These are phyloP conservation scores for Danaus chrysippus DNA, from an alignment of 2,888 invertebrate genomes.

Conservation along the genomic window DNA sequence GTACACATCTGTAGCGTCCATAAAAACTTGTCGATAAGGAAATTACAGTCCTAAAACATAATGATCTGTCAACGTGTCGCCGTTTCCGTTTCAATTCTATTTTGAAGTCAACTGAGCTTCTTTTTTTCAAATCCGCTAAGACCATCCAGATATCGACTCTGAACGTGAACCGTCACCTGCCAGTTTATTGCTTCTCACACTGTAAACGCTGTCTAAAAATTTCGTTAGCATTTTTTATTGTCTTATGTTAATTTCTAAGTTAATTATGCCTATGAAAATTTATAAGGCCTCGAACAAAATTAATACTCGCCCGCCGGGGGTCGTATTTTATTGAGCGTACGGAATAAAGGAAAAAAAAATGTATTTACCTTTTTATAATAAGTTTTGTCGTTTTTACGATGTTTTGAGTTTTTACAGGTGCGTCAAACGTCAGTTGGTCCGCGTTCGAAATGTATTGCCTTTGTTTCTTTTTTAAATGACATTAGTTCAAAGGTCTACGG, in stretches of 20 bases:
- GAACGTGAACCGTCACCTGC: slow-evolving; percentile 57
- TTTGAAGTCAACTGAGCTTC: slow-evolving; percentile 45
- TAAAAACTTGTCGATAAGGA: slow-evolving; percentile 69
- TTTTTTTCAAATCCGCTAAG: slow-evolving; percentile 72
- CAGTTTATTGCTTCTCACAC: slow-evolving; percentile 59
- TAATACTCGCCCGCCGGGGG: slow-evolving; percentile 66
- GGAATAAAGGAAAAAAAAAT: slow-evolving; percentile 43
- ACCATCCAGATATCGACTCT: slow-evolving; percentile 42
- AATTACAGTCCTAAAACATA: slow-evolving; percentile 69
- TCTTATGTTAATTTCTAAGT: slow-evolving; percentile 77
- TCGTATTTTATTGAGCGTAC: slow-evolving; percentile 59
- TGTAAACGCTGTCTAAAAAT: slow-evolving; percentile 73
- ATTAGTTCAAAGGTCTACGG: slow-evolving; percentile 58
- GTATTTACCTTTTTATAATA: slow-evolving; percentile 40
- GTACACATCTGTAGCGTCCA: slow-evolving; percentile 38
- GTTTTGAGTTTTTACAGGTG: slow-evolving; percentile 58
- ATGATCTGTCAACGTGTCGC: slow-evolving; percentile 75
- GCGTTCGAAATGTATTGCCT: slow-evolving; percentile 67
- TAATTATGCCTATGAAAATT: slow-evolving; percentile 78
- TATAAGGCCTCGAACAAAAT: slow-evolving; percentile 68
- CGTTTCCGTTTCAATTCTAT: slow-evolving; percentile 69
- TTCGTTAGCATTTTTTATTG: slow-evolving; percentile 73
- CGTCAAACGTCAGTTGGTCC: slow-evolving; percentile 67
- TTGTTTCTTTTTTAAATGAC: slow-evolving; percentile 61
- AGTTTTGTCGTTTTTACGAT: slow-evolving; percentile 65